Evolutionary conservation across 2,888 invertebrate species (phyloP), one percentile per base, ranked within the genome.

Genomic region (Pammene fasciana): DNA sequence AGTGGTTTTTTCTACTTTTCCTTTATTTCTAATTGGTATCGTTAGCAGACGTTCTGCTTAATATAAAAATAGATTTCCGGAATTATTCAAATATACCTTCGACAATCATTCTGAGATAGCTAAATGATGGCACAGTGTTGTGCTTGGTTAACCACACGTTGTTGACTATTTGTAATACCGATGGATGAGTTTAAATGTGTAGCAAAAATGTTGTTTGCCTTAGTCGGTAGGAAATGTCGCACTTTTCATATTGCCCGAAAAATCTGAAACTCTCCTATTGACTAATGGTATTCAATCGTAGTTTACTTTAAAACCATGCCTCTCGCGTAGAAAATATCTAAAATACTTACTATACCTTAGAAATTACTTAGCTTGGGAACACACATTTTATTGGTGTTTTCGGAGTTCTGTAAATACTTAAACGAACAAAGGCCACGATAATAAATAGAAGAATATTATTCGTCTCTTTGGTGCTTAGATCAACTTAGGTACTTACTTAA

Each of bases 81-180:
- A n/a, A n/a, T n/a, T n/a, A n/a, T n/a, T n/a, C n/a, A n/a, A n/a
- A n/a, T n/a, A n/a, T n/a, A n/a, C n/a, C n/a, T n/a, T n/a, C n/a
- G n/a, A n/a, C n/a, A n/a, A 26, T 13, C 52, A n/a, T 14, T 48
- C 16, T 48, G 48, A 48, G 5, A 48, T 48, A 26, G 52, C 13
- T 52, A 5, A 9, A 52, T n/a, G 13, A n/a, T 34, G 54, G 54
- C 34, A 7, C 16, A 54, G 54, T n/a, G 54, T 34, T 54, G 3
- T 34, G 10, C 26, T 13, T 9, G 54, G 54, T 54, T 54, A n/a
- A 34, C 54, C 50, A 26, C 64, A 57, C 14, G 43, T 68, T 65
- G 64, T 68, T 68, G 68, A 64, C 68, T 68, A 68, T 68, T 68
- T 68, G 45, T 68, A 65, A 68, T 56, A 41, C 68, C 57, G 57